These are phyloP conservation scores for Erebia ligea DNA, from an alignment of 2,888 invertebrate genomes.

Conservation along the genomic window DNA sequence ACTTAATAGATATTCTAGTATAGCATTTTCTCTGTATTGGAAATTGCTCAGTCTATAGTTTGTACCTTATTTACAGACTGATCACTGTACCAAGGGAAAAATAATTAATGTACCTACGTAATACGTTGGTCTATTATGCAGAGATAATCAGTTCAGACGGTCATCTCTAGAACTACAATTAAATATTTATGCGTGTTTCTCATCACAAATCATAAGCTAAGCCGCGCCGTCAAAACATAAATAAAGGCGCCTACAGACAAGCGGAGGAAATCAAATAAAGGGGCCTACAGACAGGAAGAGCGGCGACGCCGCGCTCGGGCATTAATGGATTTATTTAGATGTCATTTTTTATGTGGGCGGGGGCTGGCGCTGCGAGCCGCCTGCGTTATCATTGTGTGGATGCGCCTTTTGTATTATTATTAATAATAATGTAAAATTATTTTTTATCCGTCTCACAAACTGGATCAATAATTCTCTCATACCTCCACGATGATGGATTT, in stretches of 20 bases:
- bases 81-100: too few species aligned
- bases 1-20: too few species aligned
- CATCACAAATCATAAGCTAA: slow-evolving; percentile 72
- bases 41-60: too few species aligned
- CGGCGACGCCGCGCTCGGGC: slow-evolving; percentile 52
- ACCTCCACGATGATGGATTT: too few species aligned
- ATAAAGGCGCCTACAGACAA: slow-evolving; percentile 73
- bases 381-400: slow-evolving; percentile 64
- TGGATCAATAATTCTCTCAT: too few species aligned
- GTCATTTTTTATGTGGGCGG: slow-evolving; percentile 84
- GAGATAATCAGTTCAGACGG: not conserved
- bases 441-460: not conserved
- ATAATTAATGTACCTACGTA: too few species aligned
- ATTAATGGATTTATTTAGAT: slow-evolving; percentile 83
- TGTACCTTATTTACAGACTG: too few species aligned
- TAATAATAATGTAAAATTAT: not conserved
- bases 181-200: slow-evolving; percentile 55
- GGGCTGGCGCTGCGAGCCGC: slow-evolving; percentile 70
- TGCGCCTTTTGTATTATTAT: slow-evolving; percentile 43
- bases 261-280: slow-evolving; percentile 66
- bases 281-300: slow-evolving; percentile 76
- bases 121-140: too few species aligned
- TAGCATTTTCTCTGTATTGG: too few species aligned
- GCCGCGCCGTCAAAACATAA: slow-evolving; percentile 72
- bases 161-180: slow-evolving; percentile 33